A percentile compares a stretch with the other conserved stretches of the same genome.
These are phyloP conservation scores for Mesoligia furuncula DNA, from an alignment of 2,888 invertebrate species.

Conservation along the genomic window DNA sequence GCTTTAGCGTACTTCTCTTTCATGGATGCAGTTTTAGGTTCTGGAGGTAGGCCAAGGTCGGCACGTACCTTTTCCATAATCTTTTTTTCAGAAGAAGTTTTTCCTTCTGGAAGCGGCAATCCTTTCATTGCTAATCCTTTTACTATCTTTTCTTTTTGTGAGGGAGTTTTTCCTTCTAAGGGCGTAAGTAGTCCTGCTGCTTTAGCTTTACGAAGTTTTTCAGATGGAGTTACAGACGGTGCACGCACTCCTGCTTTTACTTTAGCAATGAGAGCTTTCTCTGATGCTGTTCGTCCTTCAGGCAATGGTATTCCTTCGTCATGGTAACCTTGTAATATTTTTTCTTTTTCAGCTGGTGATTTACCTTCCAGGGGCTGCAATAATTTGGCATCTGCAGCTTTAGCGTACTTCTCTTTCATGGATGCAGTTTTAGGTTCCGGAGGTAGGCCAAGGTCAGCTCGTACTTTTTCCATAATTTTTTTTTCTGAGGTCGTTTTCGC, in stretches of 20 bases:
- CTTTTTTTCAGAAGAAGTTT: conserved; percentile 38
- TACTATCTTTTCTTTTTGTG: conserved; percentile 46
- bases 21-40: conserved; percentile 31
- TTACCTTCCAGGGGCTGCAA: conserved; percentile 23
- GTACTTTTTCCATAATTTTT: background rate
- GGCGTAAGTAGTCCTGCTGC: conserved; percentile 32
- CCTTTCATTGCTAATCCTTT: conserved; percentile 45
- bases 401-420: conserved; percentile 35
- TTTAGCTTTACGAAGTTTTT: background rate
- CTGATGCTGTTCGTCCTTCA: no score
- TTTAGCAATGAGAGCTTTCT: no score
- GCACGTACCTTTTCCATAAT: conserved; percentile 5
- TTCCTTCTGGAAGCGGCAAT: conserved; percentile 43
- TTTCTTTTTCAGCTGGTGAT: no score
- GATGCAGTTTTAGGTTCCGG: conserved; percentile 39
- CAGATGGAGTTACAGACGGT: background rate
- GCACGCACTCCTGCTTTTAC: background rate
- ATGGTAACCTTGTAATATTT: no score
- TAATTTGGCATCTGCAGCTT: conserved; percentile 35
- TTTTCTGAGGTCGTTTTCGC: no score
- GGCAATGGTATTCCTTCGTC: no score
- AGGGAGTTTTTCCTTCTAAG: conserved; percentile 33
- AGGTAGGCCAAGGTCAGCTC: conserved; percentile 25
- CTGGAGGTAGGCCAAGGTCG: conserved; percentile 49
- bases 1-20: background rate